Base-by-base conservation (phyloP, 2,888 invertebrate species). In the Trichopria drosophilae region DNA sequence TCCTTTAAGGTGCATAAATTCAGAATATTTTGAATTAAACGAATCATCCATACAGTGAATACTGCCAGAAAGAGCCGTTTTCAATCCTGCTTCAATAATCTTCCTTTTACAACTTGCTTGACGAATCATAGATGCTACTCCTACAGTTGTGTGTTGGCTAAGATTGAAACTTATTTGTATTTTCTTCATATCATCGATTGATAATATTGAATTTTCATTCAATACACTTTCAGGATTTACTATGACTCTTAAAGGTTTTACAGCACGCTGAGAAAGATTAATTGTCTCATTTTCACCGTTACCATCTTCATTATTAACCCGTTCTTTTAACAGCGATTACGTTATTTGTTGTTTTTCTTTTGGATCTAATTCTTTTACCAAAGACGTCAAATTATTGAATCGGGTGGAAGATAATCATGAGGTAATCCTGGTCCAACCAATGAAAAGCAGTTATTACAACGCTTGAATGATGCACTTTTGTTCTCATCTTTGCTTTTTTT, bases 151-250 rank as follows among this genome's bases (percentile, higher is more conserved):
- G 16, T 31, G 13, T 6, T 16, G 16, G 13, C 7, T 16, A 31
- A 31, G 31, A n/a, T 31, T 31, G 16, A 31, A 31, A 16, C 31
- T 31, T 31, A 16, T 31, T 31, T 31, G 31, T n/a, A 31, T 16
- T 2, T 10, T 31, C 13, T 16, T 16, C 31, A 31, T 6, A 16
- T 31, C 31, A 16, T n/a, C 12, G 13, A 16, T 16, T n/a, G 31
- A n/a, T n/a, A n/a, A 31, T 31, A 31, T 31, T 31, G 31, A 31
- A 31, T 31, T 16, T 16, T n/a, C n/a, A n/a, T n/a, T n/a, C n/a
- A n/a, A n/a, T n/a, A n/a, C n/a, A n/a, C n/a, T n/a, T n/a, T 31
- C 16, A 16, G 12, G 31, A 31, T 16, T 16, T 16, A 31, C 13
- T 16, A 16, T 10, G 7, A 31, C 31, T 10, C 13, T 16, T 16